These are phyloP conservation scores for Agrenia bidenticulata DNA, from an alignment of 2,888 invertebrate genomes.

Conservation along the genomic window DNA sequence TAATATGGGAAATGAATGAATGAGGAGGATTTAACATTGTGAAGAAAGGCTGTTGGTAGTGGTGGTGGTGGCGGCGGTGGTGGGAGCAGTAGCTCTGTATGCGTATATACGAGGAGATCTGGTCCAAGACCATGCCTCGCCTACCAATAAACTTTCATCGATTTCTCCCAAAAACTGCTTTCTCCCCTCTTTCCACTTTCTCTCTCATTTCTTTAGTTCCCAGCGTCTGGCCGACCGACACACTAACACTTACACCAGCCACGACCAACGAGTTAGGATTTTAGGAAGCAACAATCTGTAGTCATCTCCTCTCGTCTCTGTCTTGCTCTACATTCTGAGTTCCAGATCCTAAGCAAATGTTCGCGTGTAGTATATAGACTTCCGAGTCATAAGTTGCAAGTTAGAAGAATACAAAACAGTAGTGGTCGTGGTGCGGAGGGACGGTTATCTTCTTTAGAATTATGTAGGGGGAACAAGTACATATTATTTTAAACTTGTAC, in stretches of 20 bases:
- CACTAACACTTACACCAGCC: neutral
- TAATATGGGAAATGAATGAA: too few species aligned
- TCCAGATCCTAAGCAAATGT: too few species aligned
- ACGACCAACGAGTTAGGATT: neutral
- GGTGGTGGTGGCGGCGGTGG: too few species aligned
- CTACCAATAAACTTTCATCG: constrained; percentile 24
- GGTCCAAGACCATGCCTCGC: constrained; percentile 12
- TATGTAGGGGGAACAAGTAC: too few species aligned
- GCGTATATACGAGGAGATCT: constrained; percentile 9
- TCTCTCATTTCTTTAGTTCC: neutral
- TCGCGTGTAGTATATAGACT: too few species aligned
- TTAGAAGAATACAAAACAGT: too few species aligned
- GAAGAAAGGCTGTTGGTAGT: too few species aligned
- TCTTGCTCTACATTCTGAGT: neutral
- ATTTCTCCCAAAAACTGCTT: constrained; percentile 17
- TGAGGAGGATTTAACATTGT: too few species aligned
- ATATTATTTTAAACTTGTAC: too few species aligned
- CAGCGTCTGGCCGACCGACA: constrained; percentile 15
- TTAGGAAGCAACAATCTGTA: constrained; percentile 14
- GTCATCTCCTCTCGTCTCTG: neutral
- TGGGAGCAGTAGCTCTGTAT: neutral
- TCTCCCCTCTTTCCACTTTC: constrained; percentile 1
- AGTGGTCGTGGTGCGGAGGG: too few species aligned
- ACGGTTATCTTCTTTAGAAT: too few species aligned
- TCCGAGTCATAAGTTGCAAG: too few species aligned